Evolutionary conservation across 2,797 vertebrate species (phyloP).

Genomic region (Leptodactylus fallax): DNA sequence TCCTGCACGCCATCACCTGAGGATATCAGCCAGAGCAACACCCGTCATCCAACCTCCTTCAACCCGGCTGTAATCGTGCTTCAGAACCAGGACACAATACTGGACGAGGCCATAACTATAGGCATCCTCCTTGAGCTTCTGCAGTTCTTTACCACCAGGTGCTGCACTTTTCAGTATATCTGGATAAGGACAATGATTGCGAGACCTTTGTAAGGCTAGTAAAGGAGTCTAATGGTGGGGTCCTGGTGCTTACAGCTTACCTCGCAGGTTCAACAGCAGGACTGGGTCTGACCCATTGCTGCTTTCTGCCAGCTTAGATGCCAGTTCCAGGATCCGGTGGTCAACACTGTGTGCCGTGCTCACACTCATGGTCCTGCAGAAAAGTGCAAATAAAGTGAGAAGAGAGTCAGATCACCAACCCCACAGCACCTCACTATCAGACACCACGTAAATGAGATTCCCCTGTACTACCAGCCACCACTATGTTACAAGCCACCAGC

Average conservation of each 20-base stretch:
- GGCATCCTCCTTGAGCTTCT: slow-evolving; percentile 78
- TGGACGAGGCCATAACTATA: slow-evolving; percentile 76
- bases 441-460: too few species aligned
- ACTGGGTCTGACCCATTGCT: slow-evolving; percentile 73
- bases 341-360: slow-evolving; percentile 68
- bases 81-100: slow-evolving; percentile 78
- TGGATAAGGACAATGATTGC: slow-evolving; percentile 55
- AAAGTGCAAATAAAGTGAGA: too few species aligned
- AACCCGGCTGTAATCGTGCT: slow-evolving; percentile 74
- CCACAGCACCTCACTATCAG: too few species aligned
- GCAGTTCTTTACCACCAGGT: slow-evolving; percentile 71
- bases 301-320: slow-evolving; percentile 76
- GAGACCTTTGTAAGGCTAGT: background rate
- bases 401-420: too few species aligned
- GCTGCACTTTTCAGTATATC: slow-evolving; percentile 74
- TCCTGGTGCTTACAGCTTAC: slow-evolving; percentile 72
- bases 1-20: slow-evolving; percentile 72
- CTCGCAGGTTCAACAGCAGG: slow-evolving; percentile 78
- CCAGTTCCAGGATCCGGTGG: slow-evolving; percentile 74
- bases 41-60: slow-evolving; percentile 76
- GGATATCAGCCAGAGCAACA: slow-evolving; percentile 76
- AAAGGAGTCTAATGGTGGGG: background rate
- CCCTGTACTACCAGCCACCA: too few species aligned
- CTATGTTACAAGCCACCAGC: too few species aligned
- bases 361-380: slow-evolving; percentile 37